These are phyloP conservation scores for Lycaena phlaeas DNA, from an alignment of 2,888 invertebrate species.

Conservation along the genomic window DNA sequence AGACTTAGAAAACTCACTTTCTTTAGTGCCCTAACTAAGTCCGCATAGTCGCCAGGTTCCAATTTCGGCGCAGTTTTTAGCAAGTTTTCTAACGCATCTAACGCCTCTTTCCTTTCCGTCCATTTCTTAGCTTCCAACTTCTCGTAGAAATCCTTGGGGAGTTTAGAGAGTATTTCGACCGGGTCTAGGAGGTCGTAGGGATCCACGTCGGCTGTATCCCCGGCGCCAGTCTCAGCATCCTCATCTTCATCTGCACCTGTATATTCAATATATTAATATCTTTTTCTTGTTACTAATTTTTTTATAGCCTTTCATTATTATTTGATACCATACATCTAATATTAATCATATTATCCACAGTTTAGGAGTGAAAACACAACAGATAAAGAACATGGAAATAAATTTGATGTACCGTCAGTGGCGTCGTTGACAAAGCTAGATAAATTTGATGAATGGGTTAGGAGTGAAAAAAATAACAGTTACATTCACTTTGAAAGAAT, in stretches of 20 bases:
- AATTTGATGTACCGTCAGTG: too few relatives aligned
- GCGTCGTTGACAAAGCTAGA: too few relatives aligned
- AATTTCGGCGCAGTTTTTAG: conserved; percentile 86
- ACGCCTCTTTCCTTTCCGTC: conserved; percentile 94
- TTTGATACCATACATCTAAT: too few relatives aligned
- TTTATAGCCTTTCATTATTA: too few relatives aligned
- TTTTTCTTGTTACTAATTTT: too few relatives aligned
- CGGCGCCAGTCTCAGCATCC: conserved; percentile 75
- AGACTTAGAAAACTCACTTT: conserved; percentile 72
- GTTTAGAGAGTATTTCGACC: conserved; percentile 91
- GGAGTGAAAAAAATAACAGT: too few relatives aligned
- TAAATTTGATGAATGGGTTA: too few relatives aligned
- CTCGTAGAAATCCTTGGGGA: conserved; percentile 96
- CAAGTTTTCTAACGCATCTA: conserved; percentile 86
- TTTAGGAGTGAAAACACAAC: too few relatives aligned
- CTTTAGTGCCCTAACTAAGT: conserved; percentile 88
- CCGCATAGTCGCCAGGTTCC: conserved; percentile 94
- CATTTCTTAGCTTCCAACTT: conserved; percentile 96
- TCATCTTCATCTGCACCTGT: conserved; percentile 61
- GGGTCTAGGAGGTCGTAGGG: conserved; percentile 93
- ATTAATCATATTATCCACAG: too few relatives aligned
- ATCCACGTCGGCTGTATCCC: conserved; percentile 81
- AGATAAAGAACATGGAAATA: too few relatives aligned
- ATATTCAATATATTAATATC: too few relatives aligned
- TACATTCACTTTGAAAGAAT: too few relatives aligned